phyloP scores from a whole-genome alignment of 2,113 vertebrate genomes.

The Tragelaphus strepsiceros region DNA sequence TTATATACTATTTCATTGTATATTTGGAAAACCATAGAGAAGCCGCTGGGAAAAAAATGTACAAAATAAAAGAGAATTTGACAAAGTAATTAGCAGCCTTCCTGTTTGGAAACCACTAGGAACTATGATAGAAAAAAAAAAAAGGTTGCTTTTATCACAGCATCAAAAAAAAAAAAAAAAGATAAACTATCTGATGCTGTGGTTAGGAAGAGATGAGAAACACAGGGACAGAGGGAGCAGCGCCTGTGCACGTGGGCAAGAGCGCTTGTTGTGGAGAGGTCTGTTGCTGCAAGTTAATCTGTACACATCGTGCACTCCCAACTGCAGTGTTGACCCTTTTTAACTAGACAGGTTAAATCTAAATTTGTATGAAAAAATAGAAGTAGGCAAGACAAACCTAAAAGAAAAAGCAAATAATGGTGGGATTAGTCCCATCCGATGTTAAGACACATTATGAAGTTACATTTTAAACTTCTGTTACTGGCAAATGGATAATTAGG shows the following conservation, averaged over 20 bases:
- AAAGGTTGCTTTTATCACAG: not conserved
- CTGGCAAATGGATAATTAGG: not conserved
- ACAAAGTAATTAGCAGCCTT: too few relatives aligned
- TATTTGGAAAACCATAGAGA: not conserved
- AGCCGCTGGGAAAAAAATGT: not conserved
- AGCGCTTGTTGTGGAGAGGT: fast-evolving
- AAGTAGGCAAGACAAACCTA: not conserved
- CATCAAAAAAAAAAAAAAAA: not conserved
- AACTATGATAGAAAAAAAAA: not conserved
- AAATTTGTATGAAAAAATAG: not conserved
- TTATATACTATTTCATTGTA: not conserved
- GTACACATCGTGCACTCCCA: fast-evolving
- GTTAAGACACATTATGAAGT: not conserved
- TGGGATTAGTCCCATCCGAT: not conserved
- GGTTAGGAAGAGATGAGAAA: too few relatives aligned
- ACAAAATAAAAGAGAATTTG: not conserved
- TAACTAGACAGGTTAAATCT: not conserved
- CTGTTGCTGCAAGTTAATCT: not conserved
- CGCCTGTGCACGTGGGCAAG: fast-evolving
- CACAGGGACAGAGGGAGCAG: not conserved
- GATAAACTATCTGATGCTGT: too few relatives aligned
- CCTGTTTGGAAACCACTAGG: not conserved
- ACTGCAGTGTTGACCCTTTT: not conserved
- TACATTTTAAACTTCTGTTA: not conserved
- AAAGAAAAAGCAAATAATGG: not conserved